Conservation (phyloP, 2,888 invertebrate species). For the Lithosia quadra region DNA sequence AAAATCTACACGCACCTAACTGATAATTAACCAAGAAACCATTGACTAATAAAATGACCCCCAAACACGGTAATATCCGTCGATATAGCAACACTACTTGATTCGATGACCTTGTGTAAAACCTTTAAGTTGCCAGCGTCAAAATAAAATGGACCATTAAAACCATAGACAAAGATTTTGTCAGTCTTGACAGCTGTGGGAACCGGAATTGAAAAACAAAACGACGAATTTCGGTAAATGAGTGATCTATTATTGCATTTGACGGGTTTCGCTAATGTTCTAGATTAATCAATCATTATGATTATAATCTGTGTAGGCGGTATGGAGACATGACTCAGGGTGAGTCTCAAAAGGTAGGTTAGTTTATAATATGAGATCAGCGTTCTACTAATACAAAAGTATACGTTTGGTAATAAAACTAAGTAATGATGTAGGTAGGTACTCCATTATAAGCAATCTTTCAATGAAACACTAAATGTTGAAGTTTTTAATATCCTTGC, state of each 20-base stretch:
- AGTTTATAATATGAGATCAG: slow-evolving; percentile 4
- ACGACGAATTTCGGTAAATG: slow-evolving; percentile 12
- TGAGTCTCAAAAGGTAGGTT: neutral
- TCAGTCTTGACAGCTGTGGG: slow-evolving; percentile 26
- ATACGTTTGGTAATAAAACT: too few species aligned
- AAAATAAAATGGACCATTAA: slow-evolving; percentile 35
- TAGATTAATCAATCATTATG: neutral
- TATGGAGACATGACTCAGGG: neutral
- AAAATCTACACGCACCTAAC: slow-evolving; percentile 3
- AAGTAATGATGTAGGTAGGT: too few species aligned
- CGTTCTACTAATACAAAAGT: neutral
- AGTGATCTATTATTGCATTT: slow-evolving; percentile 11
- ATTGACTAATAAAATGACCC: slow-evolving; percentile 38
- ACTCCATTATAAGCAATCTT: too few species aligned
- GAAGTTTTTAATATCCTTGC: too few species aligned
- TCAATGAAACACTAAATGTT: too few species aligned
- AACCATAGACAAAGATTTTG: slow-evolving; percentile 30
- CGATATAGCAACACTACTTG: slow-evolving; percentile 35
- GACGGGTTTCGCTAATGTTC: neutral
- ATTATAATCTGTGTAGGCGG: neutral
- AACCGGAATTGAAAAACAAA: slow-evolving; percentile 25
- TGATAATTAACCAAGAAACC: slow-evolving; percentile 1
- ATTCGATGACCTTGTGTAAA: slow-evolving; percentile 33
- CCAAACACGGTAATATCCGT: slow-evolving; percentile 30
- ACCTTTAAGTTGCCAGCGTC: slow-evolving; percentile 37